Conservation (phyloP, 2,888 invertebrate species). For the Amphipyra tragopoginis region DNA sequence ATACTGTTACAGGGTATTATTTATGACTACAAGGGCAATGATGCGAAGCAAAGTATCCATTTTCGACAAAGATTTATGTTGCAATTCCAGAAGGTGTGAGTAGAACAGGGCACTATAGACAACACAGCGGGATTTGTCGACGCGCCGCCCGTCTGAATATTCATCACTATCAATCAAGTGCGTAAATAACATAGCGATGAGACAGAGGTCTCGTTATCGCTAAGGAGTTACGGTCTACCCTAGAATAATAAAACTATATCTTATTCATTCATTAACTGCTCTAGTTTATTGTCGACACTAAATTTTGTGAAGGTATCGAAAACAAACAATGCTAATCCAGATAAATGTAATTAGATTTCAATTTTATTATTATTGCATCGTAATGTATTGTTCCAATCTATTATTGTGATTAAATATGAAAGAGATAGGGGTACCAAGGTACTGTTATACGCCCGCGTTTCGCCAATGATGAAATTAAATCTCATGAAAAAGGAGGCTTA, state of each 20-base stretch:
- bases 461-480: no score
- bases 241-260: conserved; percentile 67
- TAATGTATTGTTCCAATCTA: conserved; percentile 2
- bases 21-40: conserved; percentile 66
- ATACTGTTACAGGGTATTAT: conserved; percentile 65
- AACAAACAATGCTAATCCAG: conserved; percentile 41
- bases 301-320: conserved; percentile 42
- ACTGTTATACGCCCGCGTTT: no score
- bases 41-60: conserved; percentile 71
- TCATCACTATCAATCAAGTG: conserved; percentile 83
- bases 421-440: no score
- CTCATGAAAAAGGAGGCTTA: no score
- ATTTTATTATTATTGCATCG: conserved; percentile 34
- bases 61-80: conserved; percentile 78
- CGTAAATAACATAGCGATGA: conserved; percentile 76
- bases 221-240: conserved; percentile 68
- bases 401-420: no score
- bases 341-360: conserved; percentile 45
- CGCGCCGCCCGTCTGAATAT: conserved; percentile 74
- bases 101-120: conserved; percentile 63
- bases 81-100: conserved; percentile 76
- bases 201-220: conserved; percentile 73
- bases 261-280: conserved; percentile 56
- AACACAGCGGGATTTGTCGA: conserved; percentile 74
- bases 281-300: conserved; percentile 44